Conservation (phyloP, 1,140 invertebrate genomes). For the Wiebesia pumilae region DNA sequence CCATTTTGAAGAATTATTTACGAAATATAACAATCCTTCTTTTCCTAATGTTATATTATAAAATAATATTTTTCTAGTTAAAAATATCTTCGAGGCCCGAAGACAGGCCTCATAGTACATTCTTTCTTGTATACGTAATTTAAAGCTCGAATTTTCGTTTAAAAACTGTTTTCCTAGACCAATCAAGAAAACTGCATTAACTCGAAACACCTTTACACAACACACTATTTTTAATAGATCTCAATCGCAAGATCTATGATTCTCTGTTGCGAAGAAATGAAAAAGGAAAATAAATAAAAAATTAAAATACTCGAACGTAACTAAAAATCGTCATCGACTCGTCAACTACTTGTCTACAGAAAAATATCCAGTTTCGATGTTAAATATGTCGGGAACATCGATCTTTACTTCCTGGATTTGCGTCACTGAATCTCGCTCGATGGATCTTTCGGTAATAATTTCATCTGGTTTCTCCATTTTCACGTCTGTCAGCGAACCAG, state of each 20-base stretch:
- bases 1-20: background rate
- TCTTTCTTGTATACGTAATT: background rate
- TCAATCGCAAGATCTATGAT: slow-evolving; percentile 9
- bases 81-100: background rate
- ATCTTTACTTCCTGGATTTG: slow-evolving; percentile 29
- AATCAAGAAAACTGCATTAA: slow-evolving; percentile 12
- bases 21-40: background rate
- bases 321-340: slow-evolving; percentile 26
- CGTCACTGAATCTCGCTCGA: background rate
- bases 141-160: background rate
- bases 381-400: slow-evolving; percentile 25
- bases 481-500: slow-evolving; percentile 50
- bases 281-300: background rate
- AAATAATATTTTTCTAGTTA: slow-evolving; percentile 7
- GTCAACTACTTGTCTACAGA: slow-evolving; percentile 13
- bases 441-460: background rate
- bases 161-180: background rate
- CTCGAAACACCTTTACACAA: background rate
- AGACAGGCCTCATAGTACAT: background rate
- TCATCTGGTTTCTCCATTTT: slow-evolving; percentile 36
- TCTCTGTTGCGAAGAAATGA: background rate
- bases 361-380: slow-evolving; percentile 8
- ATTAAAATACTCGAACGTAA: slow-evolving; percentile 32
- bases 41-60: background rate
- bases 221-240: background rate